phyloP scores from a whole-genome alignment of 2,888 invertebrate genomes.

The Teleogryllus oceanicus region DNA sequence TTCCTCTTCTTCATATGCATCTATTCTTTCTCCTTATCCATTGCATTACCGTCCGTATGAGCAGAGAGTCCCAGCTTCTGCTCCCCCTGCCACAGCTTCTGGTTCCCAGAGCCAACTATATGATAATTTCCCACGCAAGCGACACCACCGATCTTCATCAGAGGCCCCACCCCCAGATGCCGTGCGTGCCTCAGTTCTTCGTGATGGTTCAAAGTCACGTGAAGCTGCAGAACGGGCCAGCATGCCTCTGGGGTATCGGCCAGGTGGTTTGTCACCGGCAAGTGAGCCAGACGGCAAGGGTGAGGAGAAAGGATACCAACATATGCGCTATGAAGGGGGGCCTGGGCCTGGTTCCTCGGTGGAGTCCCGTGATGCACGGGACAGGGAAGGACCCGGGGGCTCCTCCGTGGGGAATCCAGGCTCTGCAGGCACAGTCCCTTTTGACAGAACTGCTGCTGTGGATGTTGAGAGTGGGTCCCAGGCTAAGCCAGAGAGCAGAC shows the following conservation, averaged over 20 bases:
- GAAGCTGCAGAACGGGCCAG: constrained; percentile 40
- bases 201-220: constrained; percentile 46
- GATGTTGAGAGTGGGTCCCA: constrained; percentile 39
- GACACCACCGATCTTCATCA: constrained; percentile 54
- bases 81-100: constrained; percentile 31
- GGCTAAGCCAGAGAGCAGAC: constrained; percentile 39
- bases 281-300: constrained; percentile 50
- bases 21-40: constrained; percentile 52
- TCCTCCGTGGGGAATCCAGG: constrained; percentile 44
- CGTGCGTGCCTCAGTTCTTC: constrained; percentile 62
- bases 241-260: constrained; percentile 50
- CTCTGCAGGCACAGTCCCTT: constrained; percentile 48
- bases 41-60: constrained; percentile 48
- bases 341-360: background rate
- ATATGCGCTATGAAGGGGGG: constrained; percentile 32
- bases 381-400: constrained; percentile 29
- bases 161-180: constrained; percentile 47
- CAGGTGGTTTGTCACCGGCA: constrained; percentile 5
- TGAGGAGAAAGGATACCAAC: constrained; percentile 38
- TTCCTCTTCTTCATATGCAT: constrained; percentile 50
- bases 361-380: constrained; percentile 26
- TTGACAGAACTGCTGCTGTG: constrained; percentile 48
- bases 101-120: constrained; percentile 22
- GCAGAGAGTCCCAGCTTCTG: constrained; percentile 47
- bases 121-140: constrained; percentile 49